These are phyloP conservation scores for Ceratotherium simum DNA, from an alignment of 2,113 vertebrate species.

Conservation along the genomic window DNA sequence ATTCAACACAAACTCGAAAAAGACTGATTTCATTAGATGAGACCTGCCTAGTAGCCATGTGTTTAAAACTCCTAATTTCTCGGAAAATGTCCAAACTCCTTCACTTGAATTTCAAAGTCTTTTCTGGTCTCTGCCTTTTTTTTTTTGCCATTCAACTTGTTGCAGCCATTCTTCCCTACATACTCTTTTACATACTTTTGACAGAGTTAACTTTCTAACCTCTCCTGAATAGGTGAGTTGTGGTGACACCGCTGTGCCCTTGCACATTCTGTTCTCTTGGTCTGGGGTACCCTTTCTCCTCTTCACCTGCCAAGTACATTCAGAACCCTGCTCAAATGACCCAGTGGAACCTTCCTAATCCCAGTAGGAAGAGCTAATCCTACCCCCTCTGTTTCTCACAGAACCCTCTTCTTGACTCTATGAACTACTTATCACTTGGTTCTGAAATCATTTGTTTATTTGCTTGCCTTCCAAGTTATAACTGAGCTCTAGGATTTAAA, in stretches of 20 bases:
- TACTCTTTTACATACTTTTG: neutral
- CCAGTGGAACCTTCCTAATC: neutral
- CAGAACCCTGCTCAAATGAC: neutral
- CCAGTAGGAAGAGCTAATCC: neutral
- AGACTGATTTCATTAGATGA: neutral
- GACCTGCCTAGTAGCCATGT: neutral
- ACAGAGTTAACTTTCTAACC: neutral
- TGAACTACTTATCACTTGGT: neutral
- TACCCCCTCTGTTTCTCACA: neutral
- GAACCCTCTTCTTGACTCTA: neutral
- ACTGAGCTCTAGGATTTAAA: neutral
- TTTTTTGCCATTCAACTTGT: neutral
- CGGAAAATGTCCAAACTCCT: constrained; percentile 1
- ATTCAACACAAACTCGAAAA: neutral
- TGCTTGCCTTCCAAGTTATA: neutral
- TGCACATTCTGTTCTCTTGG: neutral
- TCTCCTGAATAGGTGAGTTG: neutral
- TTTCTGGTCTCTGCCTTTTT: neutral
- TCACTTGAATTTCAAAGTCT: neutral
- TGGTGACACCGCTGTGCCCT: neutral
- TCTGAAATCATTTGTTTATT: constrained; percentile 28
- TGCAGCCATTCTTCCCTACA: neutral
- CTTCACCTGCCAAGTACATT: neutral
- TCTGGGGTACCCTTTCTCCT: neutral
- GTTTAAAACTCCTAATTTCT: neutral